Conservation (phyloP, 2,888 invertebrate genomes). For the Eudasyphora cyanicolor region DNA sequence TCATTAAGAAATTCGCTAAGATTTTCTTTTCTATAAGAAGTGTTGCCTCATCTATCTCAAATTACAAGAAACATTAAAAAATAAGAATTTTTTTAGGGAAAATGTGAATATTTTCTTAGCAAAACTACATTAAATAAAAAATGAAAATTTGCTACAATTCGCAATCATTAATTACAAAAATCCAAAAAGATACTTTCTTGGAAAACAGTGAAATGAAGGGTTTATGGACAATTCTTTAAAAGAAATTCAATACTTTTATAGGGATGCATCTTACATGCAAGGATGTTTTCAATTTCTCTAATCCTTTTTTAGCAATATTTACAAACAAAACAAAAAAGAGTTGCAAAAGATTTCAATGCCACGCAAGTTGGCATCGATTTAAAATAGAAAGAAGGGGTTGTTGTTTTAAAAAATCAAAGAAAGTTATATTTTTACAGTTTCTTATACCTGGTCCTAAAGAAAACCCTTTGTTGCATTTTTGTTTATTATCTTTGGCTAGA, state of each 20-base stretch:
- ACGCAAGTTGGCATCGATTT: neutral
- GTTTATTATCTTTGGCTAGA: conserved; percentile 5
- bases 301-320: conserved; percentile 61
- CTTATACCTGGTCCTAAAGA: neutral
- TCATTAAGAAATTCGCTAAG: conserved; percentile 20
- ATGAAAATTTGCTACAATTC: conserved; percentile 32
- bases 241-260: conserved; percentile 53
- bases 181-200: conserved; percentile 47
- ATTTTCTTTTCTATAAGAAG: conserved; percentile 11
- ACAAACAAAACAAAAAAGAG: conserved; percentile 50
- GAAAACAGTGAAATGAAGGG: too few species aligned
- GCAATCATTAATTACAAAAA: conserved; percentile 39
- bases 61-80: conserved; percentile 11
- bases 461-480: conserved; percentile 27
- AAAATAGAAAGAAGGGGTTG: conserved; percentile 24
- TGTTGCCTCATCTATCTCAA: conserved; percentile 52
- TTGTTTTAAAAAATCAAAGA: neutral
- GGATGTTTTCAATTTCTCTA: conserved; percentile 35
- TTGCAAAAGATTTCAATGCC: neutral
- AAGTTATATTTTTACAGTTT: conserved; percentile 6
- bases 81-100: conserved; percentile 39
- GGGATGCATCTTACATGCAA: conserved; percentile 32
- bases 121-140: conserved; percentile 50
- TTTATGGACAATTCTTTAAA: conserved; percentile 28
- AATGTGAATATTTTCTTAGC: conserved; percentile 45